A percentile compares a stretch with the other conserved stretches of the same genome.
phyloP scores from a whole-genome alignment of 2,797 vertebrate genomes.

The Coreius guichenoti region DNA sequence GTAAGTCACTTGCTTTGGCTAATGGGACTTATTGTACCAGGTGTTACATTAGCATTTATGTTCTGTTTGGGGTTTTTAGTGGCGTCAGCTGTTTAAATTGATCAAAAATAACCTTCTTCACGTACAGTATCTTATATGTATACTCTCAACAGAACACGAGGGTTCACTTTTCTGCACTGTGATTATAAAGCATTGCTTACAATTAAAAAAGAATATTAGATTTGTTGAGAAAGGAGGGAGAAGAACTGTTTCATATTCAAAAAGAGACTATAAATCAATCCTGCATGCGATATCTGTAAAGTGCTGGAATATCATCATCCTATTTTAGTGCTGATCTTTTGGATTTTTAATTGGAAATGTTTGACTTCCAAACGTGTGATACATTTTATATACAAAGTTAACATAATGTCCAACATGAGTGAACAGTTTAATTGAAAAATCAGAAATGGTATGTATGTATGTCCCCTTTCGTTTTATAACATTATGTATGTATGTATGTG shows the following conservation, averaged over 20 bases:
- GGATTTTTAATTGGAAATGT: conserved; percentile 22
- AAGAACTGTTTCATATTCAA: conserved; percentile 29
- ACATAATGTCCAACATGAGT: background rate
- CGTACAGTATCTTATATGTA: too few relatives aligned
- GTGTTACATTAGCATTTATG: background rate
- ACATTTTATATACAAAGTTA: background rate
- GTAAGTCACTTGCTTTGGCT: background rate
- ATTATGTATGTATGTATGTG: too few relatives aligned
- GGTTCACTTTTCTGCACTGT: conserved; percentile 1
- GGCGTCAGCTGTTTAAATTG: background rate
- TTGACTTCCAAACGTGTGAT: background rate
- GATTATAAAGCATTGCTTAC: conserved; percentile 16
- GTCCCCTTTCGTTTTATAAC: background rate
- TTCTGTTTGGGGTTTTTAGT: background rate
- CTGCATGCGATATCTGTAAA: conserved; percentile 8
- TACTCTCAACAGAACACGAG: too few relatives aligned
- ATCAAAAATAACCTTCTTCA: background rate
- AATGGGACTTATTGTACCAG: background rate
- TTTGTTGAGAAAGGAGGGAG: background rate
- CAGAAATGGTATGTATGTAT: background rate
- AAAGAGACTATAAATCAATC: conserved; percentile 16
- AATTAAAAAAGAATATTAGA: background rate
- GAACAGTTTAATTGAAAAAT: background rate
- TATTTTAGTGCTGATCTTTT: conserved; percentile 14
- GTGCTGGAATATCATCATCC: background rate